Base-by-base conservation (phyloP, 2,113 vertebrate genomes). In the Athene noctua region DNA sequence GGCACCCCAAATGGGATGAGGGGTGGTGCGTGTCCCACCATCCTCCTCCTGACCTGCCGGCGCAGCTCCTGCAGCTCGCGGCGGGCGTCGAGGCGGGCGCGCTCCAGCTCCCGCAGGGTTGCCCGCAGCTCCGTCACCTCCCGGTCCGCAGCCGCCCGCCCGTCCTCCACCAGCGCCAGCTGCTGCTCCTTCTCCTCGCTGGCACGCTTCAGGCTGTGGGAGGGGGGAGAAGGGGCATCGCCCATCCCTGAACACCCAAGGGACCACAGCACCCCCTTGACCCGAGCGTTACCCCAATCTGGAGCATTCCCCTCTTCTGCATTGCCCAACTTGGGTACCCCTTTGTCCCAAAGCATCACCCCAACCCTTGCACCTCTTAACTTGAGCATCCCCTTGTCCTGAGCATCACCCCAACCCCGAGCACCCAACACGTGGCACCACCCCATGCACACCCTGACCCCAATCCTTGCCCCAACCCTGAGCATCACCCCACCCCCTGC, bases 51-150 rank as follows among this genome's bases (percentile, higher is more conserved):
- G 62, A 82, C n/a, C 99, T 99, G 99, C 77, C 99, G 97, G 92
- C 99, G 98, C 46, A 99, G 98, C 92, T 99, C 99, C 98, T 99
- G 99, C 78, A 99, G 98, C 78, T 99, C 99, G 20, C 99, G 94
- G 10, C 99, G 98, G 1, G 99, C 99, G 44, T 99, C 99, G 6
- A 99, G 98, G 30, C 99, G 96, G 0, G 98, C 99, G 6, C 97
- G 97, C 80, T 99, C 99, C 40, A 99, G 98, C 29, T 99, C 99
- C 34, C 99, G 98, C 91, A 99, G 98, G 51, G 98, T 98, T 4
- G 97, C 97, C 18, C 99, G 98, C 94, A 99, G 97, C 87, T 99
- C 99, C 0, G 84, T 58, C 3, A 98, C 98, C 93, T 99, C 99
- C 97, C 96, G 98, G 97, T 98, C 98, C 4, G 94, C 52, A 0